These are phyloP conservation scores for Triplophysa tibetana DNA, from an alignment of 2,113 vertebrate species.

Conservation along the genomic window DNA sequence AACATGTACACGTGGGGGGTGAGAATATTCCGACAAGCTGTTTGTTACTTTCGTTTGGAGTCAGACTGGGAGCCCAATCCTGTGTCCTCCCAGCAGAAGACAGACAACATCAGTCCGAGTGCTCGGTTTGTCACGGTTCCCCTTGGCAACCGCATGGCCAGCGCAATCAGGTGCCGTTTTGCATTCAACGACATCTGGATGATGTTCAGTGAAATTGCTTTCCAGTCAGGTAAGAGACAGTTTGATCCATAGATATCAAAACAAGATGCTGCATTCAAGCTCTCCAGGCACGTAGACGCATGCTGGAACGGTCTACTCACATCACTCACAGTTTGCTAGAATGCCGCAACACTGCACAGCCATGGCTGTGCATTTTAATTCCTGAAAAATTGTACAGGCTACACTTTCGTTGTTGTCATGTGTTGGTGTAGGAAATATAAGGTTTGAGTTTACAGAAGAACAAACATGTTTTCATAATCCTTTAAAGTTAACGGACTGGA, in stretches of 20 bases:
- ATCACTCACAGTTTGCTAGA: too few relatives aligned
- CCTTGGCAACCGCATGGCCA: slow-evolving; percentile 89
- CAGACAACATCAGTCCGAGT: slow-evolving; percentile 83
- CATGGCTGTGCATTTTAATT: too few relatives aligned
- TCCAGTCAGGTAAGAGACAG: slow-evolving; percentile 86
- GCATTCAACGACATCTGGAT: slow-evolving; percentile 90
- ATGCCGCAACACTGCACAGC: too few relatives aligned
- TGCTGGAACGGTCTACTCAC: too few relatives aligned
- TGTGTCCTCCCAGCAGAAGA: slow-evolving; percentile 78
- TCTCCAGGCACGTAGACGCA: too few relatives aligned
- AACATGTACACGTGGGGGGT: slow-evolving; percentile 93
- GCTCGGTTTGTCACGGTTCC: slow-evolving; percentile 89
- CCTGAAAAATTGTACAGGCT: too few relatives aligned
- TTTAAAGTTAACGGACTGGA: too few relatives aligned
- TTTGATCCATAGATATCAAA: background rate
- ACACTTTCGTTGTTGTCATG: too few relatives aligned
- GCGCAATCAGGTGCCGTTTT: slow-evolving; percentile 90
- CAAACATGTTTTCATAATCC: too few relatives aligned
- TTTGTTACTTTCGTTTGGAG: slow-evolving; percentile 87
- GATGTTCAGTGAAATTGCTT: slow-evolving; percentile 97
- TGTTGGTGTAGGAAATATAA: too few relatives aligned
- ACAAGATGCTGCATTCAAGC: too few relatives aligned
- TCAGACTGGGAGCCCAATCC: slow-evolving; percentile 85
- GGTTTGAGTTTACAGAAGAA: too few relatives aligned
- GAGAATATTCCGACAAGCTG: slow-evolving; percentile 90